Conservation (phyloP, 2,113 vertebrate species). For the Gavia stellata region DNA sequence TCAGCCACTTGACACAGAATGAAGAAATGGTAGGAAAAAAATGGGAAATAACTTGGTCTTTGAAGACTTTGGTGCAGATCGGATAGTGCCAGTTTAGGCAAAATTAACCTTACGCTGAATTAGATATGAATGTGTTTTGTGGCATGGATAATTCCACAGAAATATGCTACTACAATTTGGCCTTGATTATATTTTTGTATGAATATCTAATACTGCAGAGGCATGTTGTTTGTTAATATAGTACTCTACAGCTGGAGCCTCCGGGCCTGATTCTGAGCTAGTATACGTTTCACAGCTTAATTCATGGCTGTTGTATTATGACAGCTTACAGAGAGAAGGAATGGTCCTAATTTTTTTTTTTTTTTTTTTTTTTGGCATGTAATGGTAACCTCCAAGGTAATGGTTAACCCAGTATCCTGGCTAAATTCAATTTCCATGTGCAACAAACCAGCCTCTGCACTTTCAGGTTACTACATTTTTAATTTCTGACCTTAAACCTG, state of each 20-base stretch:
- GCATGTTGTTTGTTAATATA: not conserved
- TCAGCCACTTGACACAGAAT: not conserved
- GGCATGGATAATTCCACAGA: not conserved
- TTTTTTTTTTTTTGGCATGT: not conserved
- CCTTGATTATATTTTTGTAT: not conserved
- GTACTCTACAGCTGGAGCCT: not conserved
- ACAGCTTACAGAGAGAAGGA: not conserved
- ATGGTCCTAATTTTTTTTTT: not conserved
- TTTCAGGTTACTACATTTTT: not conserved
- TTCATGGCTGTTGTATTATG: not conserved
- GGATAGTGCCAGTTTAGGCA: not conserved
- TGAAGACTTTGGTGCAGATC: not conserved
- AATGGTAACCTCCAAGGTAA: not conserved
- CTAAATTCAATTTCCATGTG: not conserved
- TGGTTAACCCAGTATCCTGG: not conserved
- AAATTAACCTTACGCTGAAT: not conserved
- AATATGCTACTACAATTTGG: not conserved
- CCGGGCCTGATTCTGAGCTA: not conserved
- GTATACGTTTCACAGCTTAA: not conserved
- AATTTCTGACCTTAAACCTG: not conserved
- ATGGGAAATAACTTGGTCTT: not conserved
- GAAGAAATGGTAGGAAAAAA: not conserved
- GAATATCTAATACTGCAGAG: fast-evolving
- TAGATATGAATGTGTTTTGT: not conserved
- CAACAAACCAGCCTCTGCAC: not conserved